Evolutionary conservation across 2,888 invertebrate genomes (phyloP).

Genomic region (Tridacna gigas): DNA sequence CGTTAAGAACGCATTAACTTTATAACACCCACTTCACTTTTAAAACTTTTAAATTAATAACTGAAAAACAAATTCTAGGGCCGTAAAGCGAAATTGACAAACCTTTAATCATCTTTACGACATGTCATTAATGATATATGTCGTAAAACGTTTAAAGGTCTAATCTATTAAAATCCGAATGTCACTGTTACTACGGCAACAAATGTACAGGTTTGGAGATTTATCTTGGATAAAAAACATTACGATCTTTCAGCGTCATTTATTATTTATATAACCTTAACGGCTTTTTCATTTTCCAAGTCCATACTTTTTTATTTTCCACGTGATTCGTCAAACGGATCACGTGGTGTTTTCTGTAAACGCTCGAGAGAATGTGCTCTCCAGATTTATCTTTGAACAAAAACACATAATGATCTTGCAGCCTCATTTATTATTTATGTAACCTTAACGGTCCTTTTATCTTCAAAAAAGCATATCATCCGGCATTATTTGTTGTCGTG

Average conservation of each 20-base stretch:
- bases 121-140: constrained; percentile 16
- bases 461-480: too few relatives aligned
- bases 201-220: constrained; percentile 20
- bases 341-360: too few relatives aligned
- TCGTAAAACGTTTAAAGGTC: constrained; percentile 24
- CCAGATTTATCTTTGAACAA: too few relatives aligned
- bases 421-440: too few relatives aligned
- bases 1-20: constrained; percentile 11
- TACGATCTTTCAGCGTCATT: constrained; percentile 24
- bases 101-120: constrained; percentile 11
- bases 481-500: too few relatives aligned
- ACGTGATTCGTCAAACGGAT: too few relatives aligned
- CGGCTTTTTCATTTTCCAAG: too few relatives aligned
- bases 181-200: constrained; percentile 13
- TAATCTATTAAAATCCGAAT: constrained; percentile 11
- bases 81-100: constrained; percentile 1
- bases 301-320: too few relatives aligned
- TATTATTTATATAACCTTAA: constrained; percentile 16
- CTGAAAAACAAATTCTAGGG: neutral
- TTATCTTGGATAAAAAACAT: constrained; percentile 11
- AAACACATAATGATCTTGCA: too few relatives aligned
- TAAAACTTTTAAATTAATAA: neutral
- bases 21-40: neutral
- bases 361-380: too few relatives aligned
- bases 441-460: too few relatives aligned